Percentiles rank a stretch among this genome's conserved stretches.
These are phyloP conservation scores for Scaptomyza tumidula DNA, from an alignment of 2,888 invertebrate genomes.

Conservation along the genomic window DNA sequence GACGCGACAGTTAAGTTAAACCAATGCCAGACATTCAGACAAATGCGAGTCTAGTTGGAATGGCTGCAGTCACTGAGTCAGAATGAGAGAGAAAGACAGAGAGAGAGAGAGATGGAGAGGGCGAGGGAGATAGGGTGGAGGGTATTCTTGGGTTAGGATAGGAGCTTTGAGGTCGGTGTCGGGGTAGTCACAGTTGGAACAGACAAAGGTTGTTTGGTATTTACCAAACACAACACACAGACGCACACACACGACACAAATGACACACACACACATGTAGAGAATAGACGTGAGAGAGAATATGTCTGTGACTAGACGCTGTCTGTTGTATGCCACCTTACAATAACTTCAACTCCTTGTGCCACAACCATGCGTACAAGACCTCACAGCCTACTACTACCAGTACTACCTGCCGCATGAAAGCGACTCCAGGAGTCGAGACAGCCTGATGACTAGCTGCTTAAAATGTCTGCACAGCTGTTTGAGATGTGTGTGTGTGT, in stretches of 20 bases:
- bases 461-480: slow-evolving; percentile 79
- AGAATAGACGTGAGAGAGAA: slow-evolving; percentile 8
- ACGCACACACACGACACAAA: slow-evolving; percentile 2
- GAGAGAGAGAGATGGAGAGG: background rate
- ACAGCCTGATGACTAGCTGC: slow-evolving; percentile 71
- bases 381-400: too few relatives aligned
- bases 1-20: slow-evolving; percentile 37
- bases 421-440: slow-evolving; percentile 41
- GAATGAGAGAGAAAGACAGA: too few relatives aligned
- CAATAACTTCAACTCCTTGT: slow-evolving; percentile 23
- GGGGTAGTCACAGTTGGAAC: slow-evolving; percentile 23
- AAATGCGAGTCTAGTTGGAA: slow-evolving; percentile 8
- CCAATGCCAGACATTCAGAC: slow-evolving; percentile 49
- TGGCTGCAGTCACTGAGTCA: background rate
- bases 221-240: slow-evolving; percentile 40
- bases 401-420: slow-evolving; percentile 3
- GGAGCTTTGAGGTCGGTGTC: background rate
- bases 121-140: slow-evolving; percentile 6
- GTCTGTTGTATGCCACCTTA: slow-evolving; percentile 54
- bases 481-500: slow-evolving; percentile 45
- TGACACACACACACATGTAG: background rate
- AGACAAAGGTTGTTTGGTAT: slow-evolving; percentile 57
- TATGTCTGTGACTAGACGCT: slow-evolving; percentile 57
- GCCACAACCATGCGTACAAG: background rate
- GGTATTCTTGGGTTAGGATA: background rate